A percentile compares a stretch with the other conserved stretches of the same genome.
Conservation (phyloP, 2,797 vertebrate species). For the Liparis tanakae region DNA sequence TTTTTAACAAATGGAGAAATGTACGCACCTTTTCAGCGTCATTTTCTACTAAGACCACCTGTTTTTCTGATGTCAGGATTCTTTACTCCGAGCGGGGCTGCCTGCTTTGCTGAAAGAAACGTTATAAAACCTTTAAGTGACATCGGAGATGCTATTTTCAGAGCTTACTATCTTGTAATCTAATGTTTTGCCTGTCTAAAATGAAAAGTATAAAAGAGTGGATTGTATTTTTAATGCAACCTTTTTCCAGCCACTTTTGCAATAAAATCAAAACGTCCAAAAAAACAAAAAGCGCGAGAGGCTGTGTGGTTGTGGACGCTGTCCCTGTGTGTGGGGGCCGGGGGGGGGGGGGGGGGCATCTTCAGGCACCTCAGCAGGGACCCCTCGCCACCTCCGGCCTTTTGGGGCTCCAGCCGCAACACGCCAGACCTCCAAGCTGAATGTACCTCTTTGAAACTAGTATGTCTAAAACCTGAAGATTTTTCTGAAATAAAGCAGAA, state of each 20-base stretch:
- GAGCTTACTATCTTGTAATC: conserved; percentile 76
- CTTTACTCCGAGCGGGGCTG: conserved; percentile 69
- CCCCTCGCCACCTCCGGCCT: conserved; percentile 58
- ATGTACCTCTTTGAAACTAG: conserved; percentile 85
- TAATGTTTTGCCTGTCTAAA: conserved; percentile 82
- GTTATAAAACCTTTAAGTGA: conserved; percentile 75
- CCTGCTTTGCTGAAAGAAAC: conserved; percentile 78
- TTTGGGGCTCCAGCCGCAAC: conserved; percentile 73
- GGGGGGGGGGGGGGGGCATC: conserved; percentile 56
- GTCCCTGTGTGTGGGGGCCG: conserved; percentile 48
- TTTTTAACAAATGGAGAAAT: conserved; percentile 19
- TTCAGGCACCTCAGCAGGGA: conserved; percentile 61
- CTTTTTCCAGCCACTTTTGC: conserved; percentile 84
- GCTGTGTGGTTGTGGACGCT: conserved; percentile 66
- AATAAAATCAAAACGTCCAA: conserved; percentile 73
- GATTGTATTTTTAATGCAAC: conserved; percentile 87
- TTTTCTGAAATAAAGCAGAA: conserved; percentile 84
- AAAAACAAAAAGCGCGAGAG: conserved; percentile 58
- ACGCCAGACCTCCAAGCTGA: conserved; percentile 81
- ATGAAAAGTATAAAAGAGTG: conserved; percentile 67
- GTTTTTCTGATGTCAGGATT: conserved; percentile 24
- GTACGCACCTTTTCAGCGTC: background rate
- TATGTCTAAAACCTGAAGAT: conserved; percentile 77
- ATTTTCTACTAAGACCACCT: conserved; percentile 34
- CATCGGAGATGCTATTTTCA: conserved; percentile 85